A percentile compares a stretch with the other conserved stretches of the same genome.
phyloP scores from a whole-genome alignment of 1,140 invertebrate species.

The Diorhabda elongata region DNA sequence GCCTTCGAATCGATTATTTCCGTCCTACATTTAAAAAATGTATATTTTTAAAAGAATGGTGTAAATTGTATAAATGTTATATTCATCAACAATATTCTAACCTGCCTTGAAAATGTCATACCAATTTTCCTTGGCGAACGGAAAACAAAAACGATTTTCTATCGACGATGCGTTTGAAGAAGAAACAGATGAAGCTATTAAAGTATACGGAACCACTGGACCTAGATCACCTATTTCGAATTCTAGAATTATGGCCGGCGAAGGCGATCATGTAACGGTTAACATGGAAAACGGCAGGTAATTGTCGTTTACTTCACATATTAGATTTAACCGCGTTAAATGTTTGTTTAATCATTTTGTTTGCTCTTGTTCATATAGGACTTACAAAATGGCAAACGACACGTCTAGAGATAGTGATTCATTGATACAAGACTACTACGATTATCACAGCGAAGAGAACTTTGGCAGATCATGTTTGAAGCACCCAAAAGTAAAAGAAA shows the following conservation, averaged over 20 bases:
- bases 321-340: neutral
- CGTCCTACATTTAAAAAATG: neutral
- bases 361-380: constrained; percentile 47
- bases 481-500: constrained; percentile 78
- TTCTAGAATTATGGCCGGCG: constrained; percentile 24
- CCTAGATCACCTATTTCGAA: constrained; percentile 25
- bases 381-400: constrained; percentile 62
- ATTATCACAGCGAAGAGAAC: constrained; percentile 56
- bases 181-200: constrained; percentile 72
- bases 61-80: neutral
- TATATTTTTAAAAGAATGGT: neutral
- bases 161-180: constrained; percentile 81
- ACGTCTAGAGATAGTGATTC: constrained; percentile 76
- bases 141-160: constrained; percentile 59
- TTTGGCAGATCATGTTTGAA: constrained; percentile 66
- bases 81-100: constrained; percentile 7
- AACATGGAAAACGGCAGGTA: constrained; percentile 39
- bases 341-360: neutral
- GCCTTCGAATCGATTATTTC: neutral
- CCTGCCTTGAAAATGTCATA: constrained; percentile 31
- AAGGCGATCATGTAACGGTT: constrained; percentile 36
- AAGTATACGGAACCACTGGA: constrained; percentile 67
- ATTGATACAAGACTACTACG: constrained; percentile 68
- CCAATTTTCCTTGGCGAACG: constrained; percentile 36
- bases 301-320: neutral